Base-by-base conservation (phyloP, 2,797 vertebrate species). In the Diplodus sargus region DNA sequence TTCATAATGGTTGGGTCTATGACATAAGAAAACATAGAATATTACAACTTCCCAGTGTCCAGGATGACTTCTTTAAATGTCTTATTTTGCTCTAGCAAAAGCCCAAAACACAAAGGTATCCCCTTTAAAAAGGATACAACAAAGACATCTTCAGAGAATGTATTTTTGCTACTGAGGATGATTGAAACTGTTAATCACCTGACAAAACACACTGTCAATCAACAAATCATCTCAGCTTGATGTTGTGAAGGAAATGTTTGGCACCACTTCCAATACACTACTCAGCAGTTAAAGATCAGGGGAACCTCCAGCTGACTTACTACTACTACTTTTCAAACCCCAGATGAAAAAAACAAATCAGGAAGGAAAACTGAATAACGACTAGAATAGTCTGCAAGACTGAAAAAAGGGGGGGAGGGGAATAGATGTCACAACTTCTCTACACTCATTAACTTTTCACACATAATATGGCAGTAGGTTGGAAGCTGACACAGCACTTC, bases 391-490 rank as follows among this genome's bases (percentile, higher is more conserved):
- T 43, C 25, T 16, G 20, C 2, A 10, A 30, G 13, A 73, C 23
- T 22, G 47, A 68, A 34, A 15, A 62, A 34, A 30, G 5, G 5
- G 30, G 30, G 0, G n/a, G 61, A 56, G 70, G 62, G 56, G 47
- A 78, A 78, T 47, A 59, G 0, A 72, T 83, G 82, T 90, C 78
- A 85, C 83, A 74, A 49, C 56, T 73, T 69, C 67, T 60, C 28
- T 11, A 15, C 16, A 56, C 53, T 83, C 51, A 87, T 89, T 79
- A 74, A 77, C 54, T 70, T 86, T 81, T 84, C 80, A 75, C 87
- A 86, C 78, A 20, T 71, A 48, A 52, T 61, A 67, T 30, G 48
- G 61, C 42, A 57, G 64, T 16, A 61, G 63, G 30, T 71, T 54
- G 20, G 16, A 47, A 1, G 62, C 14, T 43, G 18, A 4, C 5